These are phyloP conservation scores for Siphamia tubifer DNA, from an alignment of 2,113 vertebrate species.

Conservation along the genomic window DNA sequence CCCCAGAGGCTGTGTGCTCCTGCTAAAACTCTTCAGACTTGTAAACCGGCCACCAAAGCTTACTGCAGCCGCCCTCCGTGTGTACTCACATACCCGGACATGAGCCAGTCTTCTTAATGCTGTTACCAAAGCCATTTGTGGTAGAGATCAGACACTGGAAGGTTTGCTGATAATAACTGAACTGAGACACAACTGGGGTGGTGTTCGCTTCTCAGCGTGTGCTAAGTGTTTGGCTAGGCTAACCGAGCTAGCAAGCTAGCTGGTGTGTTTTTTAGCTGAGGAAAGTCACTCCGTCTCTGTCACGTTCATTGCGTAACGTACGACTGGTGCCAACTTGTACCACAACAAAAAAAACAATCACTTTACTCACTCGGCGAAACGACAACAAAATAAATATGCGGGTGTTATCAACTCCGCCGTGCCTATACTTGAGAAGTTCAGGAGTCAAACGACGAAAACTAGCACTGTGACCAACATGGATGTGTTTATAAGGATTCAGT, in stretches of 20 bases:
- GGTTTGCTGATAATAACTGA: accelerated
- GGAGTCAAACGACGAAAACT: no score
- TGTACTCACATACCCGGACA: conserved; percentile 1
- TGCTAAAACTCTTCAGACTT: conserved; percentile 33
- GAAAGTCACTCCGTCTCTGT: conserved; percentile 45
- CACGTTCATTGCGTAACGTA: conserved; percentile 43
- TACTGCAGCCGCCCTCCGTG: conserved; percentile 2
- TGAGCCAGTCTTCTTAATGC: conserved; percentile 37
- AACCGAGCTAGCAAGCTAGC: conserved; percentile 5
- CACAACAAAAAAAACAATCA: not conserved
- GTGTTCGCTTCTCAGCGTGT: not conserved
- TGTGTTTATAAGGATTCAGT: no score
- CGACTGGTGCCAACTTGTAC: not conserved
- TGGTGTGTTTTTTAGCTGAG: conserved; percentile 15
- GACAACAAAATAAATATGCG: not conserved
- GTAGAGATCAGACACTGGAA: accelerated
- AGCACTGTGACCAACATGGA: no score
- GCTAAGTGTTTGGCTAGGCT: conserved; percentile 6
- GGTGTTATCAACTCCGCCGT: no score
- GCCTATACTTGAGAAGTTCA: no score
- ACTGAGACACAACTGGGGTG: not conserved
- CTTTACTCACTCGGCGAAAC: not conserved
- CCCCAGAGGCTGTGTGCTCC: conserved; percentile 34
- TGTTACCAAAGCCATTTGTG: conserved; percentile 55
- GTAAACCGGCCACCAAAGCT: not conserved